phyloP scores from a whole-genome alignment of 2,113 vertebrate species.

The Muntiacus reevesi region DNA sequence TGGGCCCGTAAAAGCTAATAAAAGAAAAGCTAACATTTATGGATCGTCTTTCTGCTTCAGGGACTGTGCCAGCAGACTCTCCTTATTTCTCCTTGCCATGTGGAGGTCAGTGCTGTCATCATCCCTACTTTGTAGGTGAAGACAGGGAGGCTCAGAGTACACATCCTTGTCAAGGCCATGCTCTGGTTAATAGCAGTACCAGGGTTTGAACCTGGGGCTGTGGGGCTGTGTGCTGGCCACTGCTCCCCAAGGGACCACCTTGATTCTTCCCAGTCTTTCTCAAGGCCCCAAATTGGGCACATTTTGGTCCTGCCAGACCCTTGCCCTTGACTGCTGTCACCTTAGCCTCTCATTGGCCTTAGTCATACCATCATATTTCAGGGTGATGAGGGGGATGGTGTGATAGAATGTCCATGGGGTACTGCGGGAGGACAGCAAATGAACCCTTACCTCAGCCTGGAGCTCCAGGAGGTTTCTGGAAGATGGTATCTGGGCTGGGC shows the following conservation, averaged over 20 bases:
- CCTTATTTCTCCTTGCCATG: neutral
- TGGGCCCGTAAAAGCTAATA: constrained; percentile 13
- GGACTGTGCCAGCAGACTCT: neutral
- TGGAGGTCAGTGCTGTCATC: neutral
- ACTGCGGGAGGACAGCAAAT: neutral
- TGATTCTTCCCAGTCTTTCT: neutral
- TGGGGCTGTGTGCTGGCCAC: neutral
- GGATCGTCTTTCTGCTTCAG: neutral
- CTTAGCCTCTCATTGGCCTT: neutral
- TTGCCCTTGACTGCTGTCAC: neutral
- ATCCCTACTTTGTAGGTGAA: neutral
- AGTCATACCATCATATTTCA: neutral
- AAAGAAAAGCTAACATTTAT: constrained; percentile 17
- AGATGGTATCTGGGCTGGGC: neutral
- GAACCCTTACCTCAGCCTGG: neutral
- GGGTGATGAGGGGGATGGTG: neutral
- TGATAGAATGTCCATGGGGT: neutral
- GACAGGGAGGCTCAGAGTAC: neutral
- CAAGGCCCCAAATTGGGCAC: rapidly evolving
- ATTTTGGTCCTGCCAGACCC: neutral
- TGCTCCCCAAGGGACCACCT: too few species aligned
- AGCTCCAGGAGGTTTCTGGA: neutral
- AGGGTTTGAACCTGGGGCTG: neutral
- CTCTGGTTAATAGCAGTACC: neutral
- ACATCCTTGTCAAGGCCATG: neutral